A percentile compares a stretch with the other conserved stretches of the same genome.
These are phyloP conservation scores for Sebastiscus albofasciatus DNA, from an alignment of 2,797 vertebrate species.

Conservation along the genomic window DNA sequence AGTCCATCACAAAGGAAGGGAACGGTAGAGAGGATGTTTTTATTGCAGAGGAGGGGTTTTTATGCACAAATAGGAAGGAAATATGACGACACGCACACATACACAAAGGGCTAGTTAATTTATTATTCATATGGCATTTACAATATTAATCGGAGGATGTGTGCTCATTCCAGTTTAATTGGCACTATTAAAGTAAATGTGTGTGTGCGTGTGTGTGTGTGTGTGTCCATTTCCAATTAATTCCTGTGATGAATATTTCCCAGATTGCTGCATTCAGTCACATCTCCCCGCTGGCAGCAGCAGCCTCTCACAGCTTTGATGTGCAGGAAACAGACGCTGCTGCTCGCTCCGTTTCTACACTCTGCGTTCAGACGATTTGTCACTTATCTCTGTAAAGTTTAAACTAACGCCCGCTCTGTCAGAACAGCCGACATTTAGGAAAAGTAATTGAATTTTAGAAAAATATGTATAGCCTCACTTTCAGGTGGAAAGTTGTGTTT, in stretches of 20 bases:
- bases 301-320: conserved; percentile 15
- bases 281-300: conserved; percentile 27
- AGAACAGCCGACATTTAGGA: background rate
- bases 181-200: conserved; percentile 16
- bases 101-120: background rate
- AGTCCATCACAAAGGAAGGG: background rate
- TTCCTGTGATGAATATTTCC: conserved; percentile 37
- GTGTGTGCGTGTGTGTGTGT: background rate
- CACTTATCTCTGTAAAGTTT: background rate
- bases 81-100: background rate
- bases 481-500: background rate
- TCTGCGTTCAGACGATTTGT: background rate
- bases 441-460: background rate
- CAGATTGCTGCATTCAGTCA: conserved; percentile 19
- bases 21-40: background rate
- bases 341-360: background rate
- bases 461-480: background rate
- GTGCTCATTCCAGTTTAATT: conserved; percentile 41
- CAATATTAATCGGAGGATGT: conserved; percentile 43
- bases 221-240: conserved; percentile 8
- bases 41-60: background rate
- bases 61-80: background rate
- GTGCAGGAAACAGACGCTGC: conserved; percentile 1
- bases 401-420: background rate
- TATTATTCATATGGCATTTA: conserved; percentile 53